These are phyloP conservation scores for Hypomesus transpacificus DNA, from an alignment of 2,113 vertebrate genomes.

Conservation along the genomic window DNA sequence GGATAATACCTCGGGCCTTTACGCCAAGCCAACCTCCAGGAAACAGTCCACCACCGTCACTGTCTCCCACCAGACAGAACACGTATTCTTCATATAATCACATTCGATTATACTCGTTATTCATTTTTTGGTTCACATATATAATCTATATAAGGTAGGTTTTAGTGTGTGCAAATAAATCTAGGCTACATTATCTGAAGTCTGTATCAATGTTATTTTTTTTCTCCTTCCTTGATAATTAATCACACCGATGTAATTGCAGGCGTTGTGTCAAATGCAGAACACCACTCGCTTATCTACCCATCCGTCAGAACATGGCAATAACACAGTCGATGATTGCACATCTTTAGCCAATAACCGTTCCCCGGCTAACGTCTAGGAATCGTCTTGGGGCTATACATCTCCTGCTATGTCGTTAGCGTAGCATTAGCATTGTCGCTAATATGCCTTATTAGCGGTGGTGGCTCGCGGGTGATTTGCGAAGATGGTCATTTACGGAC, in stretches of 20 bases:
- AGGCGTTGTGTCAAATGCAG: not conserved
- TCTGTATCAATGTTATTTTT: no score
- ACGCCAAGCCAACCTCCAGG: no score
- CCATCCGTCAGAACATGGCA: not conserved
- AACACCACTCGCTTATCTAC: not conserved
- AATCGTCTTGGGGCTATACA: not conserved
- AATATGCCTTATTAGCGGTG: constrained; percentile 57
- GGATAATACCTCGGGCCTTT: no score
- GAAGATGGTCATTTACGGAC: constrained; percentile 46
- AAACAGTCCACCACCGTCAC: no score
- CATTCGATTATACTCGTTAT: no score
- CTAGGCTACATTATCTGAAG: no score
- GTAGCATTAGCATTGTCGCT: constrained; percentile 48
- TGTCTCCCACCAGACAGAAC: no score
- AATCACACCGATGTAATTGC: not conserved
- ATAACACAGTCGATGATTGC: not conserved
- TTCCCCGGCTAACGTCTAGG: not conserved
- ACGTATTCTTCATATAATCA: no score
- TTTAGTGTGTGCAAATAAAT: no score
- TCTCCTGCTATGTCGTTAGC: constrained; percentile 2
- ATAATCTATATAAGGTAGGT: no score
- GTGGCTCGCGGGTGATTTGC: constrained; percentile 57
- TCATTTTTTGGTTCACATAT: no score
- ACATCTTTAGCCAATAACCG: not conserved
- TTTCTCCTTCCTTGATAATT: not conserved